These are phyloP conservation scores for Neogobius melanostomus DNA, from an alignment of 2,113 vertebrate genomes.

Conservation along the genomic window DNA sequence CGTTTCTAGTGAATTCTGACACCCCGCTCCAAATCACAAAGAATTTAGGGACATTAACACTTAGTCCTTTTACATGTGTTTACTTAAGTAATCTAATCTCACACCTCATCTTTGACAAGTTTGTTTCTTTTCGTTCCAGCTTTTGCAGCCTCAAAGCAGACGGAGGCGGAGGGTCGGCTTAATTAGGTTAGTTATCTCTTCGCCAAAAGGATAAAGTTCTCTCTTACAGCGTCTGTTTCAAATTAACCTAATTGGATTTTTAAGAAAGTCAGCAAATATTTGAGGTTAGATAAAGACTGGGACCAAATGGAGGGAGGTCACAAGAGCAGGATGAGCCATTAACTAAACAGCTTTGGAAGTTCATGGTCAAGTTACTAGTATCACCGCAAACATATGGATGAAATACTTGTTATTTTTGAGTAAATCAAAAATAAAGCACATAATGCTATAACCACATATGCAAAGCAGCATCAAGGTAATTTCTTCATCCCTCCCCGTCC, in stretches of 20 bases:
- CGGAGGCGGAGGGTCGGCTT: constrained; percentile 66
- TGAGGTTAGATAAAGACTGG: constrained; percentile 68
- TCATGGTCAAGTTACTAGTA: constrained; percentile 66
- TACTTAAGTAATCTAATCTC: constrained; percentile 75
- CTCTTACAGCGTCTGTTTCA: constrained; percentile 66
- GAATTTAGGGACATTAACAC: constrained; percentile 56
- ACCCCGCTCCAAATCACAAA: constrained; percentile 20
- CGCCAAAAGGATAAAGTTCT: constrained; percentile 74
- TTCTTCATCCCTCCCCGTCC: neutral
- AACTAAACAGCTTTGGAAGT: constrained; percentile 61
- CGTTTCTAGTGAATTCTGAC: constrained; percentile 55
- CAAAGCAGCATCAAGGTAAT: constrained; percentile 1
- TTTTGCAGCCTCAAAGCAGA: constrained; percentile 72
- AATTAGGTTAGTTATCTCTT: constrained; percentile 80
- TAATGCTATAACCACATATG: neutral
- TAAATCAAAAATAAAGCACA: neutral
- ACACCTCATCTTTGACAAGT: constrained; percentile 66
- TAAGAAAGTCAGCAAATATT: constrained; percentile 70
- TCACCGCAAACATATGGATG: constrained; percentile 57
- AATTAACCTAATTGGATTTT: constrained; percentile 80
- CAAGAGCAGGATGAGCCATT: constrained; percentile 43
- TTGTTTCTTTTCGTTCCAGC: constrained; percentile 60
- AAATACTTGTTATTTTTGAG: neutral
- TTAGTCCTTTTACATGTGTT: constrained; percentile 54
- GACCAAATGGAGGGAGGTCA: constrained; percentile 49